Conservation (phyloP, 2,797 vertebrate species). For the Epinephelus coioides region DNA sequence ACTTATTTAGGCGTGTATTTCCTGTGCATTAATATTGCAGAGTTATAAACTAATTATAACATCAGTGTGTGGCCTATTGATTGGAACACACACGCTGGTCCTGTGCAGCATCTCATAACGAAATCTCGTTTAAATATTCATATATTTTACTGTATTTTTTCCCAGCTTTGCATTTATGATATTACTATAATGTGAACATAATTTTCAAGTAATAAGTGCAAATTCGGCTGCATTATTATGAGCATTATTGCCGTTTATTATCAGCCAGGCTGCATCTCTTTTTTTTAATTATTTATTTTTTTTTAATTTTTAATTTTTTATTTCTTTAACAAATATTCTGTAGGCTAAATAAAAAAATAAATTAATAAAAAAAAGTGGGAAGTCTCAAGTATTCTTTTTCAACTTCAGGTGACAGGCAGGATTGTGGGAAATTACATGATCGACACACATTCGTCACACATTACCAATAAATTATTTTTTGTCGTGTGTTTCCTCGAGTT, state of each 20-base stretch:
- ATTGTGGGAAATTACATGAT: neutral
- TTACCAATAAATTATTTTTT: neutral
- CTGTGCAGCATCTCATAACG: neutral
- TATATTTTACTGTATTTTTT: neutral
- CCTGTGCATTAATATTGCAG: conserved; percentile 2
- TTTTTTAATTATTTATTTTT: neutral
- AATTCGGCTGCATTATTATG: neutral
- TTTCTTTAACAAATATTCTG: neutral
- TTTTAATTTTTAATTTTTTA: no score
- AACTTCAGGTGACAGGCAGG: conserved; percentile 10
- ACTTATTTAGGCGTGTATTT: neutral
- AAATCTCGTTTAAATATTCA: neutral
- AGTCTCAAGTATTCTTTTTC: neutral
- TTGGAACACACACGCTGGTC: conserved; percentile 13
- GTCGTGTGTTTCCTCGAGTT: neutral
- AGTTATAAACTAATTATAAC: conserved; percentile 36
- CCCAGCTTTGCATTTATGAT: neutral
- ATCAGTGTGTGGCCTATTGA: conserved; percentile 21
- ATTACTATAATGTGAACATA: neutral
- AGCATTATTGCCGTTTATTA: neutral
- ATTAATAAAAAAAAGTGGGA: no score
- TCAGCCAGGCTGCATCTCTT: neutral
- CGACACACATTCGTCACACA: neutral
- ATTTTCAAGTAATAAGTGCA: neutral
- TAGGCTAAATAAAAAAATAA: neutral